Evolutionary conservation across 2,113 vertebrate genomes (phyloP).

Genomic region (Solenodon paradoxus): DNA sequence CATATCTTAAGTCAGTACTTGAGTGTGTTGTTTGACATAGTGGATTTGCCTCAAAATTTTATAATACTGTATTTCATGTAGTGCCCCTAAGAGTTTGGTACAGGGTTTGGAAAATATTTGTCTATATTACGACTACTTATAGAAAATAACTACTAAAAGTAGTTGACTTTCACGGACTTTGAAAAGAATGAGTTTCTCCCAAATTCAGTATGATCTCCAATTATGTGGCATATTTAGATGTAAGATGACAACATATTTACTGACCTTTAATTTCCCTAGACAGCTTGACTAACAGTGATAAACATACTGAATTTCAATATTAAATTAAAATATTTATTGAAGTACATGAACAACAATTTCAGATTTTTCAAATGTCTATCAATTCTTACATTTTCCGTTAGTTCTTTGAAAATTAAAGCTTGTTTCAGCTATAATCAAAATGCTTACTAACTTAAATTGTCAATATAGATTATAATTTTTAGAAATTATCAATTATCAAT

Average conservation of each 20-base stretch:
- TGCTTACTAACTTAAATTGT: background rate
- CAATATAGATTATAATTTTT: background rate
- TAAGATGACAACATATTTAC: background rate
- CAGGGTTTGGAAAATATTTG: background rate
- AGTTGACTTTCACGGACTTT: background rate
- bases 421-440: background rate
- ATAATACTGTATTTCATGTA: background rate
- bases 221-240: background rate
- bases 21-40: background rate
- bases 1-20: background rate
- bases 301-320: background rate
- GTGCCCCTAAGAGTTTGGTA: background rate
- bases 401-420: background rate
- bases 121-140: background rate
- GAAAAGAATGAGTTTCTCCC: background rate
- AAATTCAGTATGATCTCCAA: background rate
- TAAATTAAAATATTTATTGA: background rate
- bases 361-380: background rate
- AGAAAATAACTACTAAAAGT: background rate
- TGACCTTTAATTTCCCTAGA: background rate
- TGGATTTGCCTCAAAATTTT: background rate
- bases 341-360: background rate
- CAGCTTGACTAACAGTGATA: background rate
- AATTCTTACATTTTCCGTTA: background rate
- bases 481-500: slow-evolving; percentile 5